phyloP scores from a whole-genome alignment of 2,888 invertebrate species.

The Vanessa cardui region DNA sequence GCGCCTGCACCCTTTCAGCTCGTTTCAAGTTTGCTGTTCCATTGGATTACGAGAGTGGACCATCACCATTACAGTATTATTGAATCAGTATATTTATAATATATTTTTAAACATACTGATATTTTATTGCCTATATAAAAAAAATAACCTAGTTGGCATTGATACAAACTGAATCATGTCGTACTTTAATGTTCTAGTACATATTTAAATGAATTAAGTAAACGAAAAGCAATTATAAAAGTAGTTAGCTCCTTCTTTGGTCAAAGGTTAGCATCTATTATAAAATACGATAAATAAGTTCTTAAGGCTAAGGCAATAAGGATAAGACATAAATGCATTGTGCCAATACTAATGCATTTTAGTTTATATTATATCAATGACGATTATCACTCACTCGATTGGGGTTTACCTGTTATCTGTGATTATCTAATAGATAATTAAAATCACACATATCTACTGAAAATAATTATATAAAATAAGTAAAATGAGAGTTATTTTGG shows the following conservation, averaged over 20 bases:
- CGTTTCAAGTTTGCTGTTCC: too few relatives aligned
- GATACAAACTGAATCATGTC: slow-evolving; percentile 1
- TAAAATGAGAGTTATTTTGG: too few relatives aligned
- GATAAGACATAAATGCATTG: slow-evolving; percentile 16
- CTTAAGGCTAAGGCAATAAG: slow-evolving; percentile 18
- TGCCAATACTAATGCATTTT: slow-evolving; percentile 19
- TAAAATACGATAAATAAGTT: slow-evolving; percentile 11
- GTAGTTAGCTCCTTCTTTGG: slow-evolving; percentile 31
- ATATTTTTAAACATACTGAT: too few relatives aligned
- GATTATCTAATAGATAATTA: slow-evolving; percentile 7
- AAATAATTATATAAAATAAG: neutral
- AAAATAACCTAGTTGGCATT: neutral
- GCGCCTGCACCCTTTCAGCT: too few relatives aligned
- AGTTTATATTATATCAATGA: slow-evolving; percentile 12
- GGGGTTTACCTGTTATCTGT: slow-evolving; percentile 5
- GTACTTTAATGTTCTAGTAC: slow-evolving; percentile 19
- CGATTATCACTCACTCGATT: slow-evolving; percentile 7
- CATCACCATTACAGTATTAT: too few relatives aligned
- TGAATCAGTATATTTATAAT: too few relatives aligned
- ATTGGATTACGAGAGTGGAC: too few relatives aligned
- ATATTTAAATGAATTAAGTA: slow-evolving; percentile 33
- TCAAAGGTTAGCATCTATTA: slow-evolving; percentile 24
- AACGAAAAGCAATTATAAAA: slow-evolving; percentile 26
- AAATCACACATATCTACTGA: neutral
- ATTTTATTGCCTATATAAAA: too few relatives aligned